Percentiles rank a stretch among this genome's conserved stretches.
Evolutionary conservation across 2,113 vertebrate genomes (phyloP).

Genomic region (Pteruthius melanotis): DNA sequence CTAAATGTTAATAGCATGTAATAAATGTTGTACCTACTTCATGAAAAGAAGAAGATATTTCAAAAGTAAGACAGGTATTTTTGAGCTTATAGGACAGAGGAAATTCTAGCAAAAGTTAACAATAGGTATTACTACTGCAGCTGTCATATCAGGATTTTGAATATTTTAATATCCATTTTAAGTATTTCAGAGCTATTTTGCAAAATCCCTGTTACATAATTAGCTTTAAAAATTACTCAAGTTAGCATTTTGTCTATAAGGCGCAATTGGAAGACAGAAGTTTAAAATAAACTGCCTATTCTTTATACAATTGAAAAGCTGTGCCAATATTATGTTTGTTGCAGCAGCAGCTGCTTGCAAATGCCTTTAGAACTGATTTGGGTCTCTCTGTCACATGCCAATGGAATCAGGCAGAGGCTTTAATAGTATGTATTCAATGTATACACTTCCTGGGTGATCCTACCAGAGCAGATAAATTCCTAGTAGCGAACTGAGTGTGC

Average conservation of each 20-base stretch:
- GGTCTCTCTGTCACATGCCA: background rate
- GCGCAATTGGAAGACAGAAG: background rate
- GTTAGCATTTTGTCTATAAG: background rate
- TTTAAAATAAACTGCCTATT: background rate
- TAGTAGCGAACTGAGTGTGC: background rate
- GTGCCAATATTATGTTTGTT: background rate
- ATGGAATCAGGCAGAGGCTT: background rate
- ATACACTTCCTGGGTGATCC: background rate
- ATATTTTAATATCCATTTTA: slow-evolving; percentile 35
- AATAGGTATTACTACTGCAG: slow-evolving; percentile 23
- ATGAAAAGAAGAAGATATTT: slow-evolving; percentile 1
- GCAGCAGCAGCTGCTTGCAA: background rate
- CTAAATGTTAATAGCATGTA: slow-evolving; percentile 8
- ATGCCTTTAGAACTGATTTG: slow-evolving; percentile 16
- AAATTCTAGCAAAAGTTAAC: slow-evolving; percentile 45
- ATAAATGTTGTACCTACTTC: slow-evolving; percentile 22
- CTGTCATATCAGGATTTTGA: slow-evolving; percentile 17
- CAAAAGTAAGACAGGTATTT: slow-evolving; percentile 41
- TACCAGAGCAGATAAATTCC: background rate
- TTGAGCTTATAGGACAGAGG: background rate
- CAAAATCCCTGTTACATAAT: slow-evolving; percentile 47
- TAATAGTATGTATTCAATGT: background rate
- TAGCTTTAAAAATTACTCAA: slow-evolving; percentile 8
- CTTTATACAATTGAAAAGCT: slow-evolving; percentile 7
- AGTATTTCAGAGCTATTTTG: slow-evolving; percentile 20